Percentiles rank a stretch among this genome's conserved stretches.
phyloP scores from a whole-genome alignment of 2,888 invertebrate species.

The Acleris sparsana region DNA sequence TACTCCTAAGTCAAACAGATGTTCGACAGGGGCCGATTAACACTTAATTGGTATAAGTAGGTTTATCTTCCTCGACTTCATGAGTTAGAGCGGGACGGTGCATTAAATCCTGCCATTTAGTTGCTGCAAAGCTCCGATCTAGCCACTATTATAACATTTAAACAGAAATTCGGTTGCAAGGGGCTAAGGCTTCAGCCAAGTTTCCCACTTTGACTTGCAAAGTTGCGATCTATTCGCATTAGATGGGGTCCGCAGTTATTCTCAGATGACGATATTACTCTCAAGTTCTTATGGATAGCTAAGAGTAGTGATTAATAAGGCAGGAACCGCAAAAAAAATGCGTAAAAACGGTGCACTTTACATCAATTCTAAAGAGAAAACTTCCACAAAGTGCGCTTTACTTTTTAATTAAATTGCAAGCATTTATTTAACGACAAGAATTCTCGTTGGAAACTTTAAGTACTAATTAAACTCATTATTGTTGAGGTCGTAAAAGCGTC shows the following conservation, averaged over 20 bases:
- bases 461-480: slow-evolving; percentile 49
- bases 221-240: slow-evolving; percentile 43
- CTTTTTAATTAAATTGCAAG: slow-evolving; percentile 21
- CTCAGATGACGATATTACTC: slow-evolving; percentile 37
- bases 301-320: not conserved
- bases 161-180: slow-evolving; percentile 42
- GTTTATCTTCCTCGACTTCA: not conserved
- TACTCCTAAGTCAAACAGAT: not conserved
- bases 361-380: not conserved
- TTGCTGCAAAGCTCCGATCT: slow-evolving; percentile 15
- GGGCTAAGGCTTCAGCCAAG: slow-evolving; percentile 46
- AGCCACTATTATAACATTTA: slow-evolving; percentile 30
- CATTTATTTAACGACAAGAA: slow-evolving; percentile 20
- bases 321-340: not conserved
- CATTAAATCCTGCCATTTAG: slow-evolving; percentile 13
- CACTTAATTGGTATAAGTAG: slow-evolving; percentile 6
- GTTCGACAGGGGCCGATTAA: not conserved
- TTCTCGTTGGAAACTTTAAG: slow-evolving; percentile 42
- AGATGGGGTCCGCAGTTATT: slow-evolving; percentile 34
- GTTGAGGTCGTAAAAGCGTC: slow-evolving; percentile 45
- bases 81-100: slow-evolving; percentile 4
- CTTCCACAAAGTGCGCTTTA: slow-evolving; percentile 7
- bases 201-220: slow-evolving; percentile 48
- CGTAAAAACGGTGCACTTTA: no score
- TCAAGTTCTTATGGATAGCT: slow-evolving; percentile 21